These are phyloP conservation scores for Chaenogobius annularis DNA, from an alignment of 2,113 vertebrate genomes.

Conservation along the genomic window DNA sequence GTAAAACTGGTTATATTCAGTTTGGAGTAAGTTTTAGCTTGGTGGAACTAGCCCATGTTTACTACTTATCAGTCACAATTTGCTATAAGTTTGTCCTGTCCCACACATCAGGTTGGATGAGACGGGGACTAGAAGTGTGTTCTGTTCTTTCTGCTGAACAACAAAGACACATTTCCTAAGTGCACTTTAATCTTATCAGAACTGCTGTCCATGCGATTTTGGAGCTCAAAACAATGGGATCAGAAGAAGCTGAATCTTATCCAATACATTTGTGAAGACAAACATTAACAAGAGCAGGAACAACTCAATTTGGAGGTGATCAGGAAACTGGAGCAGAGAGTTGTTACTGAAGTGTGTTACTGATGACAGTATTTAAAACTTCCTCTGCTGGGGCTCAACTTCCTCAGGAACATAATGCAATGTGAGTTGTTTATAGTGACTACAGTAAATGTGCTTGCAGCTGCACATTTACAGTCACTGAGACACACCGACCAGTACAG, in stretches of 20 bases:
- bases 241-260: background rate
- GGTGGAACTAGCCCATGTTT: background rate
- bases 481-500: background rate
- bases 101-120: background rate
- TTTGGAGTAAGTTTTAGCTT: background rate
- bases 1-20: background rate
- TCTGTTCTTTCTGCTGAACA: background rate
- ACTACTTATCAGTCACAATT: background rate
- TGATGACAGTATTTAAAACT: conserved; percentile 43
- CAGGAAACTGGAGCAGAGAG: background rate
- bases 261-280: background rate
- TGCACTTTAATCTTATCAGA: background rate
- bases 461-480: conserved; percentile 3
- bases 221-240: background rate
- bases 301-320: background rate
- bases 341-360: conserved; percentile 21
- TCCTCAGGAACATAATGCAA: conserved; percentile 67
- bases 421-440: conserved; percentile 21
- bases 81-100: background rate
- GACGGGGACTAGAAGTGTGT: background rate
- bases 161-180: background rate
- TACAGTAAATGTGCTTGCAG: conserved; percentile 1
- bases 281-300: background rate
- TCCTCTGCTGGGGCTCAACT: conserved; percentile 61
- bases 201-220: background rate